Evolutionary conservation across 2,113 vertebrate genomes (phyloP).

Genomic region (Planiliza haematocheilus): DNA sequence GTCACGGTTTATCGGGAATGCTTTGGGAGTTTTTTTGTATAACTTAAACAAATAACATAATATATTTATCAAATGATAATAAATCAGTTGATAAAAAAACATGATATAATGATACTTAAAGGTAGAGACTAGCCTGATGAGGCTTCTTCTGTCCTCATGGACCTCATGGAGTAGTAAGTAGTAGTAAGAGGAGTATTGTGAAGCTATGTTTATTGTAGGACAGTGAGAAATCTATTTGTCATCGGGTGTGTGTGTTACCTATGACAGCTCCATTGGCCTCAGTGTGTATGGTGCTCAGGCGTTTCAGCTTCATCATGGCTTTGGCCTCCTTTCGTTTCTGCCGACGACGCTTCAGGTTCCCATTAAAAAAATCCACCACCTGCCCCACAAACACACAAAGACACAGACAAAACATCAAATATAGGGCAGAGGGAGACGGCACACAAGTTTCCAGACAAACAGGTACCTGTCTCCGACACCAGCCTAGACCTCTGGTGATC

Average conservation of each 20-base stretch:
- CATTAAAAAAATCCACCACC: slow-evolving; percentile 89
- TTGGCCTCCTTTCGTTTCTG: slow-evolving; percentile 88
- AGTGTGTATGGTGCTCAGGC: slow-evolving; percentile 82
- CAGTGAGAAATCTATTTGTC: not conserved
- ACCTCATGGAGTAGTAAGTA: too few species aligned
- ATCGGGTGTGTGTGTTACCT: slow-evolving; percentile 34
- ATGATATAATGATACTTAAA: too few species aligned
- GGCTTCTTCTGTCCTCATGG: too few species aligned
- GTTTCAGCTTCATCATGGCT: slow-evolving; percentile 89
- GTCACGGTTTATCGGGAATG: too few species aligned
- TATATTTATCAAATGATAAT: too few species aligned
- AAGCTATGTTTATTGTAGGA: not conserved
- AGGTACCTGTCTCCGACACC: slow-evolving; percentile 79
- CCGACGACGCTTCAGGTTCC: slow-evolving; percentile 84
- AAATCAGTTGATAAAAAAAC: too few species aligned
- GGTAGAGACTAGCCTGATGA: too few species aligned
- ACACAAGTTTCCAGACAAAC: too few species aligned
- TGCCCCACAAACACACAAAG: slow-evolving; percentile 19
- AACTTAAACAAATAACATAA: too few species aligned
- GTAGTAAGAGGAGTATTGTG: not conserved
- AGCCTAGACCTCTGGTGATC: slow-evolving; percentile 88
- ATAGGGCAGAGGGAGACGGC: too few species aligned
- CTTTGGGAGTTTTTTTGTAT: too few species aligned
- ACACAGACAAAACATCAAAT: not conserved
- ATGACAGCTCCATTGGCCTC: slow-evolving; percentile 85